A percentile compares a stretch with the other conserved stretches of the same genome.
These are phyloP conservation scores for Premnoplex brunnescens DNA, from an alignment of 2,797 vertebrate species.

Conservation along the genomic window DNA sequence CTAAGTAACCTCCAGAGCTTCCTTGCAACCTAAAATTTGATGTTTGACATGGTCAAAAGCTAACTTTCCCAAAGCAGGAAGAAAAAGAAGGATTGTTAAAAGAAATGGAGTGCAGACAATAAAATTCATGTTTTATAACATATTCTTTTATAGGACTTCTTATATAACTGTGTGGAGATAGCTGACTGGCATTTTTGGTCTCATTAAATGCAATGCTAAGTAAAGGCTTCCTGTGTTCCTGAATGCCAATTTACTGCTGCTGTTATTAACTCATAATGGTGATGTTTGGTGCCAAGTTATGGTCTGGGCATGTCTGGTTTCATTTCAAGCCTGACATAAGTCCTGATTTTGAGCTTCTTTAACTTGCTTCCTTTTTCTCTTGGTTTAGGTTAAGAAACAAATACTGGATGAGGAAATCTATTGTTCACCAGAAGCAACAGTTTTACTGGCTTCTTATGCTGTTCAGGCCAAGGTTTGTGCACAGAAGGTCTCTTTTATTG, in stretches of 20 bases:
- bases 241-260: not conserved
- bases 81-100: not conserved
- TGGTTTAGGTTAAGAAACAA: constrained; percentile 90
- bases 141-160: not conserved
- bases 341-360: constrained; percentile 1
- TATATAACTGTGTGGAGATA: not conserved
- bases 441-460: constrained; percentile 91
- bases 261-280: not conserved
- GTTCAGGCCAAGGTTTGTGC: constrained; percentile 90
- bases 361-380: not conserved
- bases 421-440: constrained; percentile 92
- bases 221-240: constrained; percentile 13
- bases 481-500: not conserved
- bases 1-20: not conserved
- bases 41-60: not conserved
- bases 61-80: not conserved
- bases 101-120: not conserved
- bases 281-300: constrained; percentile 16
- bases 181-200: not conserved
- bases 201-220: not conserved
- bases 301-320: constrained; percentile 22
- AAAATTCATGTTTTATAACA: not conserved
- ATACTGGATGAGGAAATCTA: constrained; percentile 94
- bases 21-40: not conserved
- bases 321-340: not conserved